A percentile compares a stretch with the other conserved stretches of the same genome.
These are phyloP conservation scores for Sula dactylatra DNA, from an alignment of 2,113 vertebrate genomes.

Conservation along the genomic window DNA sequence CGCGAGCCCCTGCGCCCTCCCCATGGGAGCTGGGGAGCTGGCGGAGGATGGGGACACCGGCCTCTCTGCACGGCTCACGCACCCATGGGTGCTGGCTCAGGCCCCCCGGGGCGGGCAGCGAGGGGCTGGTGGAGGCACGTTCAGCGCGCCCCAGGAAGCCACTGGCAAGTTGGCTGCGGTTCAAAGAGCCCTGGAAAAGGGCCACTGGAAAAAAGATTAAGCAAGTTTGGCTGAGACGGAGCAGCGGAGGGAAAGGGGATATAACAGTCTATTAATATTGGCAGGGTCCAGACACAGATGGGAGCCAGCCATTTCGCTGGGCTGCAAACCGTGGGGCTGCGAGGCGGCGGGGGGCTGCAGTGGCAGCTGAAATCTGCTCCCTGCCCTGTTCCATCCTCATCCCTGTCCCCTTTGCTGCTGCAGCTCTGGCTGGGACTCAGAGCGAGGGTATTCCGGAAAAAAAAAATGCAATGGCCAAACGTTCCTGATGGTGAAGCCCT, in stretches of 20 bases:
- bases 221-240: background rate
- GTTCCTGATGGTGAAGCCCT: background rate
- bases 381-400: background rate
- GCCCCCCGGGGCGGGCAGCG: rapidly evolving
- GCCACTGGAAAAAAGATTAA: conserved; percentile 43
- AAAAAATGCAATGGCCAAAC: background rate
- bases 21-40: background rate
- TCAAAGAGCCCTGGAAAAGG: background rate
- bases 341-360: background rate
- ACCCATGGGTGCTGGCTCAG: background rate
- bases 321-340: background rate
- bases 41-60: rapidly evolving
- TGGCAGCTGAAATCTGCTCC: background rate
- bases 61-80: background rate
- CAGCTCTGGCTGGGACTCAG: background rate
- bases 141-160: background rate
- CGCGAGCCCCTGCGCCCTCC: rapidly evolving
- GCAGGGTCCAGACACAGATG: background rate
- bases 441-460: background rate
- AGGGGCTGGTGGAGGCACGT: background rate
- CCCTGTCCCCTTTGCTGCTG: background rate
- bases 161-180: background rate
- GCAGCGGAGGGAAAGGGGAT: background rate
- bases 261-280: background rate
- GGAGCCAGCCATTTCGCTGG: background rate